phyloP scores from a whole-genome alignment of 2,888 invertebrate species.

The Amaurobius ferox region DNA sequence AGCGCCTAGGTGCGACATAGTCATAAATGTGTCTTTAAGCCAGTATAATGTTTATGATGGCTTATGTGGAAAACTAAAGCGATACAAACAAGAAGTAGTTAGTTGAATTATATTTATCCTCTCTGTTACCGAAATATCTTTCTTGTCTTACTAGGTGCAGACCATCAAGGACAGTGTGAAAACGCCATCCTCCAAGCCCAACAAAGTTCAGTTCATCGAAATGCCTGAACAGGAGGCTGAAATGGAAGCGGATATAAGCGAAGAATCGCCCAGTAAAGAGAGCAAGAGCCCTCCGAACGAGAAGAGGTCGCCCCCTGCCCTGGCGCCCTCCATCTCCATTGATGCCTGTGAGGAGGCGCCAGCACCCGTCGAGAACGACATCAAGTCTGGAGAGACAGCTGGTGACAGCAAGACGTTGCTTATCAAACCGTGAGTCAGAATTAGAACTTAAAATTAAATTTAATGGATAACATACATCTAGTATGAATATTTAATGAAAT shows the following conservation, averaged over 20 bases:
- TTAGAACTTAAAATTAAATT: too few species aligned
- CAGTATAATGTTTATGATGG: too few species aligned
- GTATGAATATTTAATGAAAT: too few species aligned
- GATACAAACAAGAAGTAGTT: too few species aligned
- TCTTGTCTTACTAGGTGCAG: conserved; percentile 30
- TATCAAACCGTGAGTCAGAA: conserved; percentile 63
- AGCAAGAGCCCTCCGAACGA: conserved; percentile 25
- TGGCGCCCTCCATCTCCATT: conserved; percentile 48
- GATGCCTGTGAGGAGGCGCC: conserved; percentile 56
- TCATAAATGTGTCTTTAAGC: too few species aligned
- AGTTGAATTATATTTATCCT: too few species aligned
- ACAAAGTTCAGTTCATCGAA: conserved; percentile 69
- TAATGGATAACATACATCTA: too few species aligned
- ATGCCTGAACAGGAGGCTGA: conserved; percentile 59
- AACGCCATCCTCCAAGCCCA: conserved; percentile 54
- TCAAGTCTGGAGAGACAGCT: conserved; percentile 22
- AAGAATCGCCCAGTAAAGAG: conserved; percentile 32
- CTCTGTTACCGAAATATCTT: too few species aligned
- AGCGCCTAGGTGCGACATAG: too few species aligned
- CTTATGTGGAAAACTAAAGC: too few species aligned
- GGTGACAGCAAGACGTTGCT: conserved; percentile 39
- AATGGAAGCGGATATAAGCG: conserved; percentile 33
- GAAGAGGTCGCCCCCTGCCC: conserved; percentile 37
- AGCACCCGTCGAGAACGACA: conserved; percentile 40
- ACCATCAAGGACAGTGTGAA: conserved; percentile 55